Base-by-base conservation (phyloP, 2,113 vertebrate genomes). In the Hippoglossus stenolepis region DNA sequence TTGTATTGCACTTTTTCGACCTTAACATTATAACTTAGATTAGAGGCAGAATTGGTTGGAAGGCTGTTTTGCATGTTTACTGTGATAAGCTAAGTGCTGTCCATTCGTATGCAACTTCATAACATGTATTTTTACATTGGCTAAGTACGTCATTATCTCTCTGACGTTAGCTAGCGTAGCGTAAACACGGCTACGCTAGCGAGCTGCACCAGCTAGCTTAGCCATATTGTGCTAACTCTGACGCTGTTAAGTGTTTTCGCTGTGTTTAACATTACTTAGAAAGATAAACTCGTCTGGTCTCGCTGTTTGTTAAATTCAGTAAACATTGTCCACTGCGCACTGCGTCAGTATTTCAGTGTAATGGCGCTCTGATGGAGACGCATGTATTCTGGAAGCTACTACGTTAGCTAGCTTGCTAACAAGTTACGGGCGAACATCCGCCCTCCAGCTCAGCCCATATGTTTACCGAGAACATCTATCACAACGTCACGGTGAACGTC, bases 321-420 rank as follows among this genome's bases (percentile, higher is more conserved):
- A 18, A 14, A 43, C 40, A 43, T 2, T 43, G 20, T 10, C 18
- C 5, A n/a, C n/a, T 49, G 24, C 1, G 21, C 20, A 28, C 4
- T 4, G 35, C 8, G 18, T 26, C 21, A 10, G 11, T 31, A 18
- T 38, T 13, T 63, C 7, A 11, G 35, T 15, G 65, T 71, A 51
- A 70, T 77, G 67, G 23, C 38, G 69, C 31, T 61, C 7, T 43
- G n/a, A 49, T 20, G 28, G 17, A 58, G 57, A 0, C 13, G 17
- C 21, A 26, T 69, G 18, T 1, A 14, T 20, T 8, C 28, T 60
- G 57, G 65, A 62, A 43, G 77, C 66, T 75, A 86, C 53, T 0
- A 5, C 4, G 2, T 3, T 60, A 65, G 72, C 60, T 57, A 64
- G 24, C 56, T 43, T 2, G 35, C 31, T 70, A 59, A 5, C 47